Percentiles rank a stretch among this genome's conserved stretches.
Evolutionary conservation across 2,888 invertebrate genomes (phyloP).

Genomic region (Drosophila borealis): DNA sequence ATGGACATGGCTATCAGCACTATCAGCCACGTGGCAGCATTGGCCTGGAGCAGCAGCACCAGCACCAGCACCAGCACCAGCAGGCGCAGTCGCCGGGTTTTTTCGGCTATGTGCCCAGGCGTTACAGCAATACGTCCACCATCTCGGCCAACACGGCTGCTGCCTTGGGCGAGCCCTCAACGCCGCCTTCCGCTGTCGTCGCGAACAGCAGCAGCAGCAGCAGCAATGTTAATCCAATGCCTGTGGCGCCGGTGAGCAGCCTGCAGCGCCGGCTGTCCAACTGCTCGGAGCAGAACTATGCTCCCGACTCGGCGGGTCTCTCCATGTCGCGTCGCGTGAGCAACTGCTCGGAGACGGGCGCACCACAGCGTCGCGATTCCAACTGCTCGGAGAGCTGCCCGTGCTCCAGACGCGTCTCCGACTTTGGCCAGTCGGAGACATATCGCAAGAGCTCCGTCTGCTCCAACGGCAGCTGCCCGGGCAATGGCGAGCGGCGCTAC

Average conservation of each 20-base stretch:
- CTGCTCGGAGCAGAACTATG: constrained; percentile 83
- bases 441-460: constrained; percentile 84
- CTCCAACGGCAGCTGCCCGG: constrained; percentile 83
- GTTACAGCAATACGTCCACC: constrained; percentile 89
- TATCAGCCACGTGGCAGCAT: constrained; percentile 80
- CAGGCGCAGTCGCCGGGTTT: constrained; percentile 70
- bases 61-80: constrained; percentile 25
- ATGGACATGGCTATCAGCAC: constrained; percentile 64
- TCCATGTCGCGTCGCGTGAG: constrained; percentile 83
- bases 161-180: constrained; percentile 54
- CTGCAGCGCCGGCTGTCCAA: constrained; percentile 83
- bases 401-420: constrained; percentile 83
- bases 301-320: constrained; percentile 50
- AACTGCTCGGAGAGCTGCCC: constrained; percentile 84
- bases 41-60: constrained; percentile 36
- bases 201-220: constrained; percentile 28
- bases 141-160: constrained; percentile 76
- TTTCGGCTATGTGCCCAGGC: constrained; percentile 85
- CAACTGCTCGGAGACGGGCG: constrained; percentile 82
- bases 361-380: constrained; percentile 82
- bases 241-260: constrained; percentile 46
- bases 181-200: constrained; percentile 47
- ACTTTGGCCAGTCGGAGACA: constrained; percentile 79
- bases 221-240: constrained; percentile 34
- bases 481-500: constrained; percentile 85